Evolutionary conservation across 1,140 invertebrate species (phyloP).

Genomic region (Aricia agestis): DNA sequence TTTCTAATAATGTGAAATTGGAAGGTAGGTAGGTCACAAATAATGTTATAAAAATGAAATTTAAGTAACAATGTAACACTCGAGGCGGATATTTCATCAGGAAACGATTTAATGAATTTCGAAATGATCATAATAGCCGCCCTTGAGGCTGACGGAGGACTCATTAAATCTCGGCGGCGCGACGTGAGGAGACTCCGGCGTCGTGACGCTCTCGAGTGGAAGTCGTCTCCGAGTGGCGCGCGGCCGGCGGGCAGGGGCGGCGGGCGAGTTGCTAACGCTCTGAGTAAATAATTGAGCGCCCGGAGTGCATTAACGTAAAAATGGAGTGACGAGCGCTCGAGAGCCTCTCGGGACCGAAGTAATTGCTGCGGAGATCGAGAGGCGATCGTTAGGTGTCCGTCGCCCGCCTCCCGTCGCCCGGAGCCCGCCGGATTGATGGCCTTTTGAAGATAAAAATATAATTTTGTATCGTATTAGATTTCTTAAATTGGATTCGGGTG

Average conservation of each 20-base stretch:
- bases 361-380: conserved; percentile 8
- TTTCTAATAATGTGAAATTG: too few relatives aligned
- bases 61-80: too few relatives aligned
- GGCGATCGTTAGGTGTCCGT: neutral
- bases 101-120: too few relatives aligned
- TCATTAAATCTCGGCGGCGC: neutral
- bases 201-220: neutral
- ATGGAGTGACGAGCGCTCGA: conserved; percentile 2
- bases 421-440: too few relatives aligned
- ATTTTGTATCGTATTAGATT: conserved; percentile 8
- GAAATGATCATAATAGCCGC: too few relatives aligned
- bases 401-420: too few relatives aligned
- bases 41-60: too few relatives aligned
- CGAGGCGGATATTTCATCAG: too few relatives aligned
- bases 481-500: neutral
- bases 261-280: neutral
- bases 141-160: neutral
- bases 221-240: neutral
- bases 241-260: too few relatives aligned
- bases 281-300: neutral
- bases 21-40: too few relatives aligned
- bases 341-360: neutral
- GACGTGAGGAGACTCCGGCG: neutral
- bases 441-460: neutral
- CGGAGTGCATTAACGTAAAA: conserved; percentile 1